Percentiles rank a stretch among this genome's conserved stretches.
Conservation (phyloP, 2,797 vertebrate species). For the Esox lucius region DNA sequence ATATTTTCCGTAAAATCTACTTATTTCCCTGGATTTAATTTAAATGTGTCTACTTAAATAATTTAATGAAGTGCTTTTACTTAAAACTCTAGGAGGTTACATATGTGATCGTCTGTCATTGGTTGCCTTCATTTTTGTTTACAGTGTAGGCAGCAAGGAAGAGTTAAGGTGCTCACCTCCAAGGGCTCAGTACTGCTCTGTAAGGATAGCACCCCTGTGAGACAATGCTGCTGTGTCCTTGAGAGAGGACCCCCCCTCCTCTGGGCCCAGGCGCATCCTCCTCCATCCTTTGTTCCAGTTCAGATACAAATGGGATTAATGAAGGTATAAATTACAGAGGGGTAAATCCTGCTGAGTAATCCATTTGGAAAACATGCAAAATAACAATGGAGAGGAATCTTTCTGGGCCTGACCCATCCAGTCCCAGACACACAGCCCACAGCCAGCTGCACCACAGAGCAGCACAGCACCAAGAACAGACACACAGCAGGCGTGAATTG, state of each 20-base stretch:
- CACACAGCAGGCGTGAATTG: neutral
- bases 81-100: no score
- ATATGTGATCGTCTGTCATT: neutral
- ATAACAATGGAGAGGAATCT: constrained; percentile 58
- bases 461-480: constrained; percentile 8
- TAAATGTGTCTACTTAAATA: no score
- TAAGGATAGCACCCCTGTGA: constrained; percentile 54
- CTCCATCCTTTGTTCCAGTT: constrained; percentile 66
- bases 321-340: constrained; percentile 74
- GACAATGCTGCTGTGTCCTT: constrained; percentile 70
- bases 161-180: constrained; percentile 44
- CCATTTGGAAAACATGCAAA: constrained; percentile 71
- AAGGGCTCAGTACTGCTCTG: constrained; percentile 11
- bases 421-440: constrained; percentile 36
- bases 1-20: no score
- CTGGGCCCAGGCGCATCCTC: constrained; percentile 51
- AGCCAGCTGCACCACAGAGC: neutral
- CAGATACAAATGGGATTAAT: constrained; percentile 75
- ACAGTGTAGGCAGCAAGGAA: constrained; percentile 25
- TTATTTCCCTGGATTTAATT: no score
- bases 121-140: no score
- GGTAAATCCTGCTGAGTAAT: constrained; percentile 75
- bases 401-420: constrained; percentile 32
- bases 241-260: constrained; percentile 40
- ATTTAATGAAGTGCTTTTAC: no score